Evolutionary conservation across 2,888 invertebrate genomes (phyloP).

Genomic region (Pseudoips prasinana): DNA sequence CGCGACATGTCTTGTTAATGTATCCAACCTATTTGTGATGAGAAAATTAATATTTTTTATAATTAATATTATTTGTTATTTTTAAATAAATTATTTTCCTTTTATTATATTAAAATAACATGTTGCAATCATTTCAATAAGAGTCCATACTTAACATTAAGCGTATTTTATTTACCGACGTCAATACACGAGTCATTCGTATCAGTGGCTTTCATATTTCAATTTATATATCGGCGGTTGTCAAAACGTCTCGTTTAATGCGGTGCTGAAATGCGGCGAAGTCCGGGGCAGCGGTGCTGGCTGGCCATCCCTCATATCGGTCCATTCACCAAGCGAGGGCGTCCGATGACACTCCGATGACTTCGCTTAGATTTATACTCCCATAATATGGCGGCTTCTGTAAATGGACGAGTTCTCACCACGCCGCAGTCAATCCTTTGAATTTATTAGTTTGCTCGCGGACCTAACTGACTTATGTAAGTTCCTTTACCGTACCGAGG

Average conservation of each 20-base stretch:
- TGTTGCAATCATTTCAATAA: too few relatives aligned
- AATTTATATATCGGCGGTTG: conserved; percentile 71
- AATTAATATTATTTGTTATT: too few relatives aligned
- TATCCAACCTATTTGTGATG: too few relatives aligned
- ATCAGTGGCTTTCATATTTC: conserved; percentile 68
- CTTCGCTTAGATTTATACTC: conserved; percentile 73
- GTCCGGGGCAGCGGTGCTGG: conserved; percentile 35
- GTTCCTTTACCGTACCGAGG: conserved; percentile 54
- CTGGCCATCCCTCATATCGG: conserved; percentile 70
- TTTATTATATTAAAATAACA: too few relatives aligned
- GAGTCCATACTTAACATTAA: conserved; percentile 7
- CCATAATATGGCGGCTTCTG: conserved; percentile 71
- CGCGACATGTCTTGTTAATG: too few relatives aligned
- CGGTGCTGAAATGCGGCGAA: conserved; percentile 51
- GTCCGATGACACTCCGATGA: conserved; percentile 57
- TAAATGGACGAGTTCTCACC: conserved; percentile 75
- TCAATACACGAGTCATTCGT: conserved; percentile 44
- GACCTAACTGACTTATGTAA: conserved; percentile 55
- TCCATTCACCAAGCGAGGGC: conserved; percentile 61
- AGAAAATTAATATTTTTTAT: too few relatives aligned
- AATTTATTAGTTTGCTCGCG: conserved; percentile 64
- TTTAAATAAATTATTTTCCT: too few relatives aligned
- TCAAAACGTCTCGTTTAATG: conserved; percentile 67
- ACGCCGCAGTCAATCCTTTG: conserved; percentile 65
- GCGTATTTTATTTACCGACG: conserved; percentile 37